phyloP scores from a whole-genome alignment of 2,113 vertebrate genomes.

The Uria aalge region DNA sequence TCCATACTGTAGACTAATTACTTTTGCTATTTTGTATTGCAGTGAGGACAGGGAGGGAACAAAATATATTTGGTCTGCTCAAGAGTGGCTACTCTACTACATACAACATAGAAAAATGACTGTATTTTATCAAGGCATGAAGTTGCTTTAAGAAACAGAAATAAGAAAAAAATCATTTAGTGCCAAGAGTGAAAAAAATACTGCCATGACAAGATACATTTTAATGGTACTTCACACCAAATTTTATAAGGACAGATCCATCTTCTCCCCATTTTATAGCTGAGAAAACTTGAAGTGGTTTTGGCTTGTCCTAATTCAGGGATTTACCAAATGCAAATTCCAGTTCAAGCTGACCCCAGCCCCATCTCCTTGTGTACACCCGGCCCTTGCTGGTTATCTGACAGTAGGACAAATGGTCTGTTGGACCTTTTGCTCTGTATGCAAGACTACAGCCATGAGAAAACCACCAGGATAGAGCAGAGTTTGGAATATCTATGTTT shows the following conservation, averaged over 20 bases:
- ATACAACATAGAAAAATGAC: not conserved
- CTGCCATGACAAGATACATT: not conserved
- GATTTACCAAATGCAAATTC: not conserved
- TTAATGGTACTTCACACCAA: not conserved
- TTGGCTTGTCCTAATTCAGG: not conserved
- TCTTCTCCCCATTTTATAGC: not conserved
- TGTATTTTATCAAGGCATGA: slow-evolving; percentile 15
- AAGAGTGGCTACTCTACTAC: not conserved
- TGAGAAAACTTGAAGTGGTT: not conserved
- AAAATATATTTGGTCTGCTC: not conserved
- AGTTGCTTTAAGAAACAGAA: slow-evolving; percentile 1
- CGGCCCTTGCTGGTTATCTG: not conserved
- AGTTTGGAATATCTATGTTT: not conserved
- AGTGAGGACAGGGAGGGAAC: not conserved
- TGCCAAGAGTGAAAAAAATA: not conserved
- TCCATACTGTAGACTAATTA: slow-evolving; percentile 61
- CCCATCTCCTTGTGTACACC: not conserved
- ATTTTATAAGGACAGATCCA: not conserved
- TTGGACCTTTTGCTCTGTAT: not conserved
- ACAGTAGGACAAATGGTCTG: not conserved
- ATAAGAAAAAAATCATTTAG: not conserved
- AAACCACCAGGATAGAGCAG: not conserved
- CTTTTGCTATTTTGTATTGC: slow-evolving; percentile 51
- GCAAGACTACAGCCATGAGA: not conserved
- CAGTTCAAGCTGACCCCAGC: not conserved